These are phyloP conservation scores for Drosophila arawakana DNA, from an alignment of 1,140 invertebrate species.

Conservation along the genomic window DNA sequence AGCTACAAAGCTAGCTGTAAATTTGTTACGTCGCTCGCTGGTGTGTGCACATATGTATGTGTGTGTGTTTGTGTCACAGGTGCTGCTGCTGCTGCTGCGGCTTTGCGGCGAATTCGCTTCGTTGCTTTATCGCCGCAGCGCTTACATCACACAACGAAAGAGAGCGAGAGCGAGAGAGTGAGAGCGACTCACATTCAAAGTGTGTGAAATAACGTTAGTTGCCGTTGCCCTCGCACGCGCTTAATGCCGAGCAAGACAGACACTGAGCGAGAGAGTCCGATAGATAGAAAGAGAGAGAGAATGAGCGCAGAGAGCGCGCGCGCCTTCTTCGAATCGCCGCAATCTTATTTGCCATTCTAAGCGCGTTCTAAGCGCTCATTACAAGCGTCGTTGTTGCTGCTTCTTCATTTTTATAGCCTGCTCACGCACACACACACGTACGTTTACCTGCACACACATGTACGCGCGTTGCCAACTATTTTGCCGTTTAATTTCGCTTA, in stretches of 20 bases:
- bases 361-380: conserved; percentile 74
- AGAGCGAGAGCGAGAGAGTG: conserved; percentile 1
- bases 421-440: conserved; percentile 16
- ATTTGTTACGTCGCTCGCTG: conserved; percentile 75
- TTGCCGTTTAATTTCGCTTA: conserved; percentile 82
- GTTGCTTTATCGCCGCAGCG: conserved; percentile 39
- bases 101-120: conserved; percentile 64
- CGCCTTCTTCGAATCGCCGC: conserved; percentile 7
- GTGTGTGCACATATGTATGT: not conserved
- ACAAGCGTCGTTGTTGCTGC: conserved; percentile 32
- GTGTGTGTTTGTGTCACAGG: conserved; percentile 55
- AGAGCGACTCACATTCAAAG: conserved; percentile 13
- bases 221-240: conserved; percentile 65
- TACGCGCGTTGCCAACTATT: conserved; percentile 76
- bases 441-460: conserved; percentile 2
- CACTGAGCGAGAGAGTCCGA: not conserved
- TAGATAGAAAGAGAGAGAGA: conserved; percentile 8
- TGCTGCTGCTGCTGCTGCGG: conserved; percentile 42
- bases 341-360: conserved; percentile 82
- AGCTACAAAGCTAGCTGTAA: conserved; percentile 80
- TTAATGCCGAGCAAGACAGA: conserved; percentile 15
- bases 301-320: not conserved
- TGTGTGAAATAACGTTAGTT: conserved; percentile 82
- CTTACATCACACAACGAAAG: conserved; percentile 67
- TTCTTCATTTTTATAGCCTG: conserved; percentile 39